Conservation (phyloP, 2,113 vertebrate species). For the Macquaria australasica region DNA sequence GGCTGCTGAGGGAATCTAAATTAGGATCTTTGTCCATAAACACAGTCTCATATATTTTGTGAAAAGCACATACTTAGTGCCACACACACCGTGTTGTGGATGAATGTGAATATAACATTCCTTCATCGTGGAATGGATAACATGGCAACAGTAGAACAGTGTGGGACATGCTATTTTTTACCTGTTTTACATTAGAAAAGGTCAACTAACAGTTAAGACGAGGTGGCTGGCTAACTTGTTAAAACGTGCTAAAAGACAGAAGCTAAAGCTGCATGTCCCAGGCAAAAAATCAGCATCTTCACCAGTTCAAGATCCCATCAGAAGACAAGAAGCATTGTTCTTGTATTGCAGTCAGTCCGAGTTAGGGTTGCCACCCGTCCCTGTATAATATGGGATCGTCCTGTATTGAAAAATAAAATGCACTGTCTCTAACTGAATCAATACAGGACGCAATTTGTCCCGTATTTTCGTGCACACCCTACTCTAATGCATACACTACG, state of each 20-base stretch:
- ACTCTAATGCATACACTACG: no score
- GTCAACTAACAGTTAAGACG: not conserved
- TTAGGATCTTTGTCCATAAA: conserved; percentile 39
- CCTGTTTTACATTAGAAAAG: not conserved
- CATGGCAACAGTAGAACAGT: not conserved
- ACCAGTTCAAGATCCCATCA: no score
- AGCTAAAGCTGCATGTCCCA: no score
- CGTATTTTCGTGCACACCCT: no score
- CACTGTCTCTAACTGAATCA: no score
- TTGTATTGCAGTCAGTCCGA: no score
- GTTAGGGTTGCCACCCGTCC: no score
- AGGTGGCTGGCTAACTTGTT: not conserved
- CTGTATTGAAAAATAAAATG: no score
- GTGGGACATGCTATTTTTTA: not conserved
- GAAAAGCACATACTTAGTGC: not conserved
- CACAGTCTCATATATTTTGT: conserved; percentile 25
- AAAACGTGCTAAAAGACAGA: not conserved
- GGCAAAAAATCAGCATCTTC: no score
- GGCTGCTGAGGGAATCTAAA: conserved; percentile 51
- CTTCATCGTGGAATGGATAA: not conserved
- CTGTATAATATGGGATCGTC: no score
- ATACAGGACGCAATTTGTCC: no score
- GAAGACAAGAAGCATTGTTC: no score
- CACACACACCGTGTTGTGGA: not conserved
- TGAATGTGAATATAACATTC: not conserved